These are phyloP conservation scores for Acanthopagrus latus DNA, from an alignment of 2,797 vertebrate genomes.

Conservation along the genomic window DNA sequence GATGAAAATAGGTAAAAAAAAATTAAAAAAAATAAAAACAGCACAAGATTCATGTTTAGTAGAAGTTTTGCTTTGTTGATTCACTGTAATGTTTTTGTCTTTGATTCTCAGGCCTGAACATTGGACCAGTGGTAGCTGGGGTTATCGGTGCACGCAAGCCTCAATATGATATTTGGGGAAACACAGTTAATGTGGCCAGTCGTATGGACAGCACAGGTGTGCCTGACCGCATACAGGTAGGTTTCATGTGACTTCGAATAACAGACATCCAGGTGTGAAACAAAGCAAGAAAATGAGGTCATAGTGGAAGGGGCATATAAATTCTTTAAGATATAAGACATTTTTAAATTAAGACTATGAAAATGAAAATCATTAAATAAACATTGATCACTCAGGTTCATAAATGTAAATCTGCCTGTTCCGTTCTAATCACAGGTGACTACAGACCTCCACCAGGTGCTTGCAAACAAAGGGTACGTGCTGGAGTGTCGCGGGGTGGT, in stretches of 20 bases:
- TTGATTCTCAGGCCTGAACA: slow-evolving; percentile 89
- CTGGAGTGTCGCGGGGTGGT: slow-evolving; percentile 94
- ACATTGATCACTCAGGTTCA: too few relatives aligned
- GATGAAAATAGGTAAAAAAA: slow-evolving; percentile 99
- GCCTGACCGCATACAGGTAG: slow-evolving; percentile 95
- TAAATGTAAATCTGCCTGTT: neutral
- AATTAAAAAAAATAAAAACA: slow-evolving; percentile 3
- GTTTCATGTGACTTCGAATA: neutral
- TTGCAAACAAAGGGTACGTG: slow-evolving; percentile 92
- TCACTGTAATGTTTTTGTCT: neutral
- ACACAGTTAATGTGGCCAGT: slow-evolving; percentile 98
- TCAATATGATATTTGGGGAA: slow-evolving; percentile 96
- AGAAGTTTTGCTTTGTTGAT: neutral
- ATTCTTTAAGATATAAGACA: too few relatives aligned
- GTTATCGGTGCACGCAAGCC: slow-evolving; percentile 95
- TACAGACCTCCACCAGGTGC: slow-evolving; percentile 94
- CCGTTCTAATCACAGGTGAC: slow-evolving; percentile 87
- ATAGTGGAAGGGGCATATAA: too few relatives aligned
- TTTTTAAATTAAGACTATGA: too few relatives aligned
- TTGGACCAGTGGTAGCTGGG: slow-evolving; percentile 94
- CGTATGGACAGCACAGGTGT: slow-evolving; percentile 99
- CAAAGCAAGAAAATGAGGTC: neutral
- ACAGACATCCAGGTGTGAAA: neutral
- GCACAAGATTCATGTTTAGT: neutral
- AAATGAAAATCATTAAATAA: too few relatives aligned